A percentile compares a stretch with the other conserved stretches of the same genome.
Evolutionary conservation across 2,113 vertebrate species (phyloP).

Genomic region (Ancistrus triradiatus): DNA sequence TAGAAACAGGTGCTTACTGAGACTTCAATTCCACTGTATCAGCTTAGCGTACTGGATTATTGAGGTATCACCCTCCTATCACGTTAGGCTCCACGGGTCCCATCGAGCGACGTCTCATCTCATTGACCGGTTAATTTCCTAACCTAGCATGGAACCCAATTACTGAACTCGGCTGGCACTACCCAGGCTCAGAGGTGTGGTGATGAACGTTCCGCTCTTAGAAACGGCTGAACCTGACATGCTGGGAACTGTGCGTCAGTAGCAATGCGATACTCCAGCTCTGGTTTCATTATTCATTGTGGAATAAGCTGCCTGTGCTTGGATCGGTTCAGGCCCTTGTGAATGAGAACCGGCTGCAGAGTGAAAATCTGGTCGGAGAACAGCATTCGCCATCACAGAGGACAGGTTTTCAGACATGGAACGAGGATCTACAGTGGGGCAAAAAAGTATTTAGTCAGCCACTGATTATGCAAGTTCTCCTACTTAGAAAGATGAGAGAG

Average conservation of each 20-base stretch:
- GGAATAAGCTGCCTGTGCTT: neutral
- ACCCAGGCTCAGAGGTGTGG: neutral
- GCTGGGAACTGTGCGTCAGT: neutral
- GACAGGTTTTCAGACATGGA: neutral
- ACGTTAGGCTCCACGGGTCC: too few relatives aligned
- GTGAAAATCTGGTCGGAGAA: neutral
- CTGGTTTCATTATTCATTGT: neutral
- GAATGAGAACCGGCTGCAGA: neutral
- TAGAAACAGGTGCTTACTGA: neutral
- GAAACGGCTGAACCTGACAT: neutral
- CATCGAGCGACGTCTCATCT: neutral
- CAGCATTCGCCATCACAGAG: neutral
- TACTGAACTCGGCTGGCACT: constrained; percentile 5
- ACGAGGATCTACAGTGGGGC: too few relatives aligned
- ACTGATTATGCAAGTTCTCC: too few relatives aligned
- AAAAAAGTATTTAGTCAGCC: too few relatives aligned
- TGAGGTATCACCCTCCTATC: too few relatives aligned
- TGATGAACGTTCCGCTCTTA: constrained; percentile 8
- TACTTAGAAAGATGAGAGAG: too few relatives aligned
- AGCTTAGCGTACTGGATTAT: too few relatives aligned
- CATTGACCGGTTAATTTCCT: neutral
- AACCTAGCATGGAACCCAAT: constrained; percentile 14
- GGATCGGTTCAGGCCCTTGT: neutral
- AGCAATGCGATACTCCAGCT: neutral
- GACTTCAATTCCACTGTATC: too few relatives aligned